Evolutionary conservation across 2,113 vertebrate genomes (phyloP).

Genomic region (Leucoraja erinaceus): DNA sequence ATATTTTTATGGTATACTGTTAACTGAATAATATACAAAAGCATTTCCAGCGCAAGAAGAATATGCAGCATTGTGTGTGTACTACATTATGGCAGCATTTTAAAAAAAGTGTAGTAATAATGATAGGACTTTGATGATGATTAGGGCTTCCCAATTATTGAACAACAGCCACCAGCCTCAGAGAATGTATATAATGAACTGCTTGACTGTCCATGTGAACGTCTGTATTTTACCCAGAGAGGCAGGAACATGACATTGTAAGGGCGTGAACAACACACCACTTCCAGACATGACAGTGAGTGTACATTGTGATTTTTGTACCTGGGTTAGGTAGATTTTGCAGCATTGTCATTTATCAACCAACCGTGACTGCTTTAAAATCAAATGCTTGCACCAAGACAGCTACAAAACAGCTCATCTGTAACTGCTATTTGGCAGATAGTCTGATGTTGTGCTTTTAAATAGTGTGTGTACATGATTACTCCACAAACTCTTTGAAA

Average conservation of each 20-base stretch:
- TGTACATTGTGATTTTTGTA: background rate
- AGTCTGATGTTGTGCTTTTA: constrained; percentile 22
- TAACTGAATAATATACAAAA: background rate
- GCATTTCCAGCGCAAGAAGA: no score
- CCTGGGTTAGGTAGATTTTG: background rate
- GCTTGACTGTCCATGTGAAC: constrained; percentile 5
- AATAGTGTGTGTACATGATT: background rate
- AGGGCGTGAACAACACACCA: background rate
- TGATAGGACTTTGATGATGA: constrained; percentile 11
- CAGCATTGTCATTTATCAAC: background rate
- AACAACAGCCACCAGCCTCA: constrained; percentile 18
- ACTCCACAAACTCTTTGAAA: background rate
- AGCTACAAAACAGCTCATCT: background rate
- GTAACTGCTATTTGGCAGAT: constrained; percentile 12
- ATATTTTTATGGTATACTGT: background rate
- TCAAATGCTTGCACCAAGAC: background rate
- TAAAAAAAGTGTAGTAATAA: constrained; percentile 22
- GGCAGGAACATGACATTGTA: background rate
- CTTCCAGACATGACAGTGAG: background rate
- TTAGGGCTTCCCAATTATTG: constrained; percentile 13
- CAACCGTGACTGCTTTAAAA: constrained; percentile 8
- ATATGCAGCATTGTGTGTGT: background rate
- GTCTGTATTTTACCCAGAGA: background rate
- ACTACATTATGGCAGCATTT: background rate
- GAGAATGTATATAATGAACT: constrained; percentile 32